Conservation (phyloP, 2,797 vertebrate genomes). For the Platalea minor region DNA sequence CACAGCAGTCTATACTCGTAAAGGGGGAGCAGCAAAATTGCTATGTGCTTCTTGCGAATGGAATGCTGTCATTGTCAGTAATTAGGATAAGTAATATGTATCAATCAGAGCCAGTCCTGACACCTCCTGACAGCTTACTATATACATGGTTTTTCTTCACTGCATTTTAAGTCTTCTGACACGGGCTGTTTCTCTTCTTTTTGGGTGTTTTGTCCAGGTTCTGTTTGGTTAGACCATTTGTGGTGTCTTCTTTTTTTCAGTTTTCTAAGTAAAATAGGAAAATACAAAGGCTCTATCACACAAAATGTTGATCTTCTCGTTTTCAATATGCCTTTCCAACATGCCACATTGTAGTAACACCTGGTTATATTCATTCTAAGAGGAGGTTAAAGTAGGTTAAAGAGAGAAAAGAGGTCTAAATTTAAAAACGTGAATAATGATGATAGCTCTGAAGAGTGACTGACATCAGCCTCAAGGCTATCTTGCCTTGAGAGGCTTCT, state of each 20-base stretch:
- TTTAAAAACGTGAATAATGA: constrained; percentile 10
- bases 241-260: not conserved
- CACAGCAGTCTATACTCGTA: not conserved
- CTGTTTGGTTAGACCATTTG: not conserved
- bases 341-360: not conserved
- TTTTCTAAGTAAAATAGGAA: not conserved
- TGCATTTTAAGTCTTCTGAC: not conserved
- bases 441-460: constrained; percentile 8
- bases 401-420: not conserved
- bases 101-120: not conserved
- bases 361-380: not conserved
- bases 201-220: not conserved
- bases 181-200: not conserved
- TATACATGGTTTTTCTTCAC: not conserved
- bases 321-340: not conserved
- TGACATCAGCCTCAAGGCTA: not conserved
- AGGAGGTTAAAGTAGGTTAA: constrained; percentile 19
- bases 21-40: not conserved
- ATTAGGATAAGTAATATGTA: not conserved
- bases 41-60: not conserved
- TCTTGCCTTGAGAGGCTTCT: not conserved
- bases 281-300: not conserved
- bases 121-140: not conserved
- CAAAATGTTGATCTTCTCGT: not conserved
- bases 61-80: not conserved